These are phyloP conservation scores for Stichopus chloronotus DNA, from an alignment of 35 echinoderm and acorn worm species.

Conservation along the genomic window DNA sequence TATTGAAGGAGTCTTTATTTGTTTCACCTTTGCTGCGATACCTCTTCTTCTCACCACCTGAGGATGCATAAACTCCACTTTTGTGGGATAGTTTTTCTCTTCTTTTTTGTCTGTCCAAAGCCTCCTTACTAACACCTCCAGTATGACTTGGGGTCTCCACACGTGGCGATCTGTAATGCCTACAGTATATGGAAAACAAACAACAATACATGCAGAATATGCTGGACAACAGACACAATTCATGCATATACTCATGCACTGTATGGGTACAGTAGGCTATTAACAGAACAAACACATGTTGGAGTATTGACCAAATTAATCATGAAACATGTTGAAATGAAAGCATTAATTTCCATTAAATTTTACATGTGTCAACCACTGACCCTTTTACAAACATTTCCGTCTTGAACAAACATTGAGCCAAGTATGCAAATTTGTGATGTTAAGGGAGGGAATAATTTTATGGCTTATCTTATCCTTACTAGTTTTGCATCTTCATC, in stretches of 20 bases:
- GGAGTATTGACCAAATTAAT: no score
- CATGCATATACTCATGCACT: neutral
- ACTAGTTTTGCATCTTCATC: no score
- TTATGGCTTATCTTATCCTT: no score
- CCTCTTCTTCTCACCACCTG: slow-evolving; percentile 56
- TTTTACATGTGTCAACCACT: no score
- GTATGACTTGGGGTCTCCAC: slow-evolving; percentile 94
- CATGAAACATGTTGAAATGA: no score
- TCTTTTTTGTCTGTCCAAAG: slow-evolving; percentile 63
- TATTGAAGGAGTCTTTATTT: no score
- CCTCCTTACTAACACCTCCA: slow-evolving; percentile 88
- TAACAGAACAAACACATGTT: no score
- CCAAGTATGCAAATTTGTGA: no score
- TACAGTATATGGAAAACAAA: slow-evolving; percentile 27
- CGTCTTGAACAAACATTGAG: no score
- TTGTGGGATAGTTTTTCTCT: slow-evolving; percentile 64
- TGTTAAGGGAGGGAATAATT: no score
- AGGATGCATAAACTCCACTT: slow-evolving; percentile 92
- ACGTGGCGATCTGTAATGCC: slow-evolving; percentile 81
- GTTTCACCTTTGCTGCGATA: slow-evolving; percentile 51
- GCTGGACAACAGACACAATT: neutral
- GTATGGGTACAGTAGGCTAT: neutral
- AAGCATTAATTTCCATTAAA: no score
- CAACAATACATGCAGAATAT: neutral
- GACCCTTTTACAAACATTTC: no score